phyloP scores from a whole-genome alignment of 2,113 vertebrate species.

The Diadophis punctatus region DNA sequence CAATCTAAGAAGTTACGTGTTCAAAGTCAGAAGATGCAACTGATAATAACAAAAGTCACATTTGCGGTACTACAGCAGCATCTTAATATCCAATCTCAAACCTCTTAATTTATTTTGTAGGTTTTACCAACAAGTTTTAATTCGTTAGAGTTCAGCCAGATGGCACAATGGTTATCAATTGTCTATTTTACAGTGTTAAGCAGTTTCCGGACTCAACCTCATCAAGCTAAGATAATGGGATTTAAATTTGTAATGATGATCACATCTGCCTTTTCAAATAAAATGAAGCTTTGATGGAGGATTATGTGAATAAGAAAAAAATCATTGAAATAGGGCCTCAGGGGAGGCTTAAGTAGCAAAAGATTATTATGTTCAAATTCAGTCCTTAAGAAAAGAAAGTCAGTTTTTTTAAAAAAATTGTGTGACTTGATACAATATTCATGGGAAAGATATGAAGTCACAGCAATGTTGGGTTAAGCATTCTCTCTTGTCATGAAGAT shows the following conservation, averaged over 20 bases:
- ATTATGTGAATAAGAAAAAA: conserved; percentile 32
- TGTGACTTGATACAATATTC: not conserved
- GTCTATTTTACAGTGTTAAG: not conserved
- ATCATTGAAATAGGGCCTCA: conserved; percentile 25
- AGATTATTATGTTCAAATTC: conserved; percentile 19
- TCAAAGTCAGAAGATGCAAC: not conserved
- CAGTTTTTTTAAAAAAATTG: not conserved
- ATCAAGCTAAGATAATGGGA: conserved; percentile 13
- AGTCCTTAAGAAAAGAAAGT: conserved; percentile 27
- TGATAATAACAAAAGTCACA: not conserved
- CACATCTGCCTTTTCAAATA: conserved; percentile 26
- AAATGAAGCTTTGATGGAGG: conserved; percentile 17
- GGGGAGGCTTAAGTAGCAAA: conserved; percentile 31
- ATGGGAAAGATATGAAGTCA: not conserved
- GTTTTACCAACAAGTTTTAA: conserved; percentile 19
- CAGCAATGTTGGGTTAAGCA: not conserved
- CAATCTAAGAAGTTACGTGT: not conserved
- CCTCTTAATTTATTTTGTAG: not conserved
- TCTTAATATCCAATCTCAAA: fast-evolving
- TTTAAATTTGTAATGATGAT: conserved; percentile 26
- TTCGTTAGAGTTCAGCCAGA: conserved; percentile 3
- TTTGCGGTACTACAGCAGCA: not conserved
- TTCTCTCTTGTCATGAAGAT: not conserved
- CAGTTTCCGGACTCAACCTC: conserved; percentile 7
- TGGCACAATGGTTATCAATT: conserved; percentile 9